Conservation (phyloP, 1,140 invertebrate species). For the Magallana gigas region DNA sequence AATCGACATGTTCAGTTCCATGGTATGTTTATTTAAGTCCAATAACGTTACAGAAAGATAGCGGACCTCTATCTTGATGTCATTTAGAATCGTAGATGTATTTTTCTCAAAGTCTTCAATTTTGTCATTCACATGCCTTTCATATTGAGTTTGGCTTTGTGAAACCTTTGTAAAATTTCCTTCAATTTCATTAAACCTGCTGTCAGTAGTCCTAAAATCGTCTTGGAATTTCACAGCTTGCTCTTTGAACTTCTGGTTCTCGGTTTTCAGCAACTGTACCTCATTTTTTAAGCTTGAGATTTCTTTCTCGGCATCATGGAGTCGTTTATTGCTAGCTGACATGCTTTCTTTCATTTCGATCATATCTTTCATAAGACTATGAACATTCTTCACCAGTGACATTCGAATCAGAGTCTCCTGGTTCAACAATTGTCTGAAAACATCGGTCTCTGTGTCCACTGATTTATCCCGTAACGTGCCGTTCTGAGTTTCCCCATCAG, state of each 20-base stretch:
- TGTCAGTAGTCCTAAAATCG: neutral
- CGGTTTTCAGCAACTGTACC: neutral
- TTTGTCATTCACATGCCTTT: neutral
- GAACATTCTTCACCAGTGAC: neutral
- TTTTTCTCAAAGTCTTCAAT: neutral
- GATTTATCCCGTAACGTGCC: neutral
- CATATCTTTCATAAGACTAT: slow-evolving; percentile 4
- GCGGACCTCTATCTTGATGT: neutral
- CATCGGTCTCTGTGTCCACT: neutral
- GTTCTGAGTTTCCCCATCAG: neutral
- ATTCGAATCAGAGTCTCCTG: neutral
- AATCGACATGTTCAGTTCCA: neutral
- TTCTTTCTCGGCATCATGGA: neutral
- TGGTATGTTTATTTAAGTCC: neutral
- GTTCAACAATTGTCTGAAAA: neutral
- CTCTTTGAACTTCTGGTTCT: neutral
- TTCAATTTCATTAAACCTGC: neutral
- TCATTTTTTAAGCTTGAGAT: neutral
- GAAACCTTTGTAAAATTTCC: neutral
- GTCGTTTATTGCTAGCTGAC: neutral
- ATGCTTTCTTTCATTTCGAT: neutral
- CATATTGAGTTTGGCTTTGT: neutral
- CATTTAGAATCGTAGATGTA: neutral
- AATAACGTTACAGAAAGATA: neutral
- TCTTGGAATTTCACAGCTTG: neutral